These are phyloP conservation scores for Chanos chanos DNA, from an alignment of 2,797 vertebrate genomes.

Conservation along the genomic window DNA sequence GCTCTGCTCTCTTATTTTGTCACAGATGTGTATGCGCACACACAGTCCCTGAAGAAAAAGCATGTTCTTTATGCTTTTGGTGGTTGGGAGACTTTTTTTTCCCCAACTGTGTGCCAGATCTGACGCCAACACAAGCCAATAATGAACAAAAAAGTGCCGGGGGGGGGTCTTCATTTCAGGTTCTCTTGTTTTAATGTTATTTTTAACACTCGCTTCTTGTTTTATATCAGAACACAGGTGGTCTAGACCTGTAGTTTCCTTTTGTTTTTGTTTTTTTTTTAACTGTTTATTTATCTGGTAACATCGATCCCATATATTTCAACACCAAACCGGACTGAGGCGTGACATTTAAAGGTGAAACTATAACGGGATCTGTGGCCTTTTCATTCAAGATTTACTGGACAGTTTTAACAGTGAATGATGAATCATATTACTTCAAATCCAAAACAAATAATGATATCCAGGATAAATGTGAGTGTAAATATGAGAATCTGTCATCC, in stretches of 20 bases:
- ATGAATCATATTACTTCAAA: slow-evolving; percentile 40
- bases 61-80: too few relatives aligned
- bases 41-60: neutral
- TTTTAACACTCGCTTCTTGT: slow-evolving; percentile 20
- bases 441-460: slow-evolving; percentile 50
- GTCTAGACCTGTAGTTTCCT: slow-evolving; percentile 2
- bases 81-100: neutral
- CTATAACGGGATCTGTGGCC: slow-evolving; percentile 32
- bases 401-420: slow-evolving; percentile 31
- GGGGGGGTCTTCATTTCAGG: slow-evolving; percentile 24
- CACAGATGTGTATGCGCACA: neutral
- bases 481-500: slow-evolving; percentile 40
- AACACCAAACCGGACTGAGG: slow-evolving; percentile 22
- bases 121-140: slow-evolving; percentile 17
- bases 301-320: neutral
- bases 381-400: slow-evolving; percentile 27
- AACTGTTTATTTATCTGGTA: slow-evolving; percentile 1
- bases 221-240: slow-evolving; percentile 18
- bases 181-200: slow-evolving; percentile 14
- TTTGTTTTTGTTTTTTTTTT: neutral
- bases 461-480: slow-evolving; percentile 51
- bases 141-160: slow-evolving; percentile 26
- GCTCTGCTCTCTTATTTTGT: too few relatives aligned
- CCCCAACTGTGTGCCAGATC: slow-evolving; percentile 11
- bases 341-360: slow-evolving; percentile 31